These are phyloP conservation scores for Melierax canorus DNA, from an alignment of 2,113 vertebrate species.

Conservation along the genomic window DNA sequence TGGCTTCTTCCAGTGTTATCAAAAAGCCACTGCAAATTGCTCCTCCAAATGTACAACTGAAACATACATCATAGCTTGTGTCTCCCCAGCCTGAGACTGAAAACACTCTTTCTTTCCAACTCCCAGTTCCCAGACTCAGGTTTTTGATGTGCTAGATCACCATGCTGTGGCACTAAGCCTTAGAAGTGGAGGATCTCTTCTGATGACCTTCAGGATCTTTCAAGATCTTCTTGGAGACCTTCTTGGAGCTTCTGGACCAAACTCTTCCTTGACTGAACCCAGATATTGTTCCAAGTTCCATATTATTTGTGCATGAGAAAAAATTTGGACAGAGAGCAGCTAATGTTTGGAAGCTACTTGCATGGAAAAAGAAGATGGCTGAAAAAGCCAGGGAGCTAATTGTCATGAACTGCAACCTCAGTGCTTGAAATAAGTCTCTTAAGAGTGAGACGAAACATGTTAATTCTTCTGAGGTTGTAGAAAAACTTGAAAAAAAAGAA, in stretches of 20 bases:
- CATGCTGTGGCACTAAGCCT: not conserved
- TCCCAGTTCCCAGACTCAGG: not conserved
- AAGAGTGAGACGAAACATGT: not conserved
- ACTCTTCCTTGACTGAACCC: not conserved
- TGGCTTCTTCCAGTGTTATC: not conserved
- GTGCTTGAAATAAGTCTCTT: not conserved
- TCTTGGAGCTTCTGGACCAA: not conserved
- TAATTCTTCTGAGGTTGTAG: not conserved
- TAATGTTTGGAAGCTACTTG: not conserved
- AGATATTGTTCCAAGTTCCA: not conserved
- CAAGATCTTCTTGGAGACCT: not conserved
- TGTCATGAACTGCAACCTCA: not conserved
- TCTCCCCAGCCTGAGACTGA: not conserved
- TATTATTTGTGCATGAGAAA: not conserved
- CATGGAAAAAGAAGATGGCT: not conserved
- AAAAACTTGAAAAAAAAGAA: slow-evolving; percentile 32
- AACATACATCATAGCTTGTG: not conserved
- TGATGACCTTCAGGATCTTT: not conserved
- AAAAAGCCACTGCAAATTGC: not conserved
- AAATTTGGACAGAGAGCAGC: not conserved
- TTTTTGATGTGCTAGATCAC: not conserved
- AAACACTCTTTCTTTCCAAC: not conserved
- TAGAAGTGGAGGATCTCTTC: not conserved
- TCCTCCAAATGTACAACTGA: not conserved
- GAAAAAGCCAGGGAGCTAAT: slow-evolving; percentile 44